Base-by-base conservation (phyloP, 53 echinoderm and acorn worm species). In the Holothuria leucospilota region DNA sequence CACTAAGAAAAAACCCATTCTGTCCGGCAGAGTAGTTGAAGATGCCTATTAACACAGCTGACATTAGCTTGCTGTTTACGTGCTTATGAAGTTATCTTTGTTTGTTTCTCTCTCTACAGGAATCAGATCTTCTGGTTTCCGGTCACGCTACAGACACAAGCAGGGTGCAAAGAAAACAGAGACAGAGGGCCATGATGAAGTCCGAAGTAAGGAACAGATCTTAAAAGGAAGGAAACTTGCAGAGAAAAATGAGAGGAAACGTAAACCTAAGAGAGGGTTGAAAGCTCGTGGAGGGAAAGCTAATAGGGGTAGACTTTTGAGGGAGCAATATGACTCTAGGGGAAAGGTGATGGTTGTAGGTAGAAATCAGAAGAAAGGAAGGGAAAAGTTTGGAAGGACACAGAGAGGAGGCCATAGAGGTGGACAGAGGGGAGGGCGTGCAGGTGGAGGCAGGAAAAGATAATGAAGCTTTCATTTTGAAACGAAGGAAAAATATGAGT, bases 191-290 rank as follows among this genome's bases (percentile, higher is more conserved):
- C 39, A 58, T 4, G 81, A 85, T 14, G 91, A 91, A 68, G 89
- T 94, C 2, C 78, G 86, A 69, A 79, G 82, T 16, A 90, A 92
- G 21, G 96, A 96, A 12, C 86, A 88, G 49, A 89, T 96, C 71
- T 49, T 96, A 91, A 96, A 96, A 83, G 62, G 67, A 14, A 81
- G 96, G 74, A 92, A 92, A 82, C 84, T 88, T 20, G 91, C 86
- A 86, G 90, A 89, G 62, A 84, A 75, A 59, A 84, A 91, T 51
- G 84, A 75, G 39, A 82, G 63, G 52, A 79, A 82, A 56, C 79
- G 82, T 69, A 29, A 64, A 59, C 87, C 87, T 51, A 82, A 86
- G 87, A 72, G 34, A 52, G 81, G 20, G 13, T 8, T 0, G 5
- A 28, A 67, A 67, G 23, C 68, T 2, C 28, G 68, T 0, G 34